These are phyloP conservation scores for Plotosus lineatus DNA, from an alignment of 2,113 vertebrate species.

Conservation along the genomic window DNA sequence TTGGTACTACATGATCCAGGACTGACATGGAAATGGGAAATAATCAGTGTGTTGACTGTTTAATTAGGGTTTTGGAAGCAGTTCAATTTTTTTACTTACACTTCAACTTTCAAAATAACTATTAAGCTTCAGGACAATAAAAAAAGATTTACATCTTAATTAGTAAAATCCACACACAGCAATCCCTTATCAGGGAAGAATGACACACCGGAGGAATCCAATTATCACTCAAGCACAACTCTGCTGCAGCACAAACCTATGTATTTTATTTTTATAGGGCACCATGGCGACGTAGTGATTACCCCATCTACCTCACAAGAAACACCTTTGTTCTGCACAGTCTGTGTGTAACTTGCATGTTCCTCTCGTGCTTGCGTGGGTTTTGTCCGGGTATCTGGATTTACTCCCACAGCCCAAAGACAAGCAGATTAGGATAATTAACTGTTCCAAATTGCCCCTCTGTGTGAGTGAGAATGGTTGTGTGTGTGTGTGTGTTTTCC, in stretches of 20 bases:
- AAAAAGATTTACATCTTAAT: slow-evolving; percentile 45
- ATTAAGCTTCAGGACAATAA: slow-evolving; percentile 52
- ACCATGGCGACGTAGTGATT: too few relatives aligned
- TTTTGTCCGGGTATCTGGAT: too few relatives aligned
- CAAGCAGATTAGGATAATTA: too few relatives aligned
- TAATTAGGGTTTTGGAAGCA: slow-evolving; percentile 57
- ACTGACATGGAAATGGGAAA: slow-evolving; percentile 18
- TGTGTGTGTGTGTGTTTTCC: too few relatives aligned
- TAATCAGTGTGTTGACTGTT: neutral
- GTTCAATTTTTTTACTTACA: slow-evolving; percentile 39
- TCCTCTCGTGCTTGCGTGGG: too few relatives aligned
- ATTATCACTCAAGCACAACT: neutral
- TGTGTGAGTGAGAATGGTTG: too few relatives aligned
- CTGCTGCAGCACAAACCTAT: neutral
- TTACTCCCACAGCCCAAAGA: too few relatives aligned
- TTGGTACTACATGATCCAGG: slow-evolving; percentile 11
- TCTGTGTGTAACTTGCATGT: too few relatives aligned
- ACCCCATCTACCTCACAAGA: too few relatives aligned
- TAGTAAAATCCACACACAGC: slow-evolving; percentile 57
- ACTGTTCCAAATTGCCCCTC: too few relatives aligned
- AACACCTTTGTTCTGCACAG: too few relatives aligned
- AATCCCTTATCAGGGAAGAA: slow-evolving; percentile 16
- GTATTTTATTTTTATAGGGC: neutral
- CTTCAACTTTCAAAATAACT: slow-evolving; percentile 56
- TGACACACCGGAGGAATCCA: neutral